A percentile compares a stretch with the other conserved stretches of the same genome.
Evolutionary conservation across 2,888 invertebrate species (phyloP).

Genomic region (Xestia ashworthii): DNA sequence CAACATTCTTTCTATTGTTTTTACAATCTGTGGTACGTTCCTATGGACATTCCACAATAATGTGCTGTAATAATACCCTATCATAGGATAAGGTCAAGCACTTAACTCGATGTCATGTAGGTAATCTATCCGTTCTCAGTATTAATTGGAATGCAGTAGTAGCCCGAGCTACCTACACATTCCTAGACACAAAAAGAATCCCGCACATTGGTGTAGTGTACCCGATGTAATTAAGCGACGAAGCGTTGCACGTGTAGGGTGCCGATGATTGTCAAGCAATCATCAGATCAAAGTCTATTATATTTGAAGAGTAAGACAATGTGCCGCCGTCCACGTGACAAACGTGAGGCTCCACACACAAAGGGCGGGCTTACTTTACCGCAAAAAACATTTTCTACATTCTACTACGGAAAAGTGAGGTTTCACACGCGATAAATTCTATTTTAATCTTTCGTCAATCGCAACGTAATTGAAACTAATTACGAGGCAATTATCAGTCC

Average conservation of each 20-base stretch:
- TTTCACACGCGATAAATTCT: slow-evolving; percentile 88
- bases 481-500: slow-evolving; percentile 77
- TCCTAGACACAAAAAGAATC: slow-evolving; percentile 3
- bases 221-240: slow-evolving; percentile 22
- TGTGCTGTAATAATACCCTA: slow-evolving; percentile 12
- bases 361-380: slow-evolving; percentile 75
- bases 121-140: slow-evolving; percentile 53
- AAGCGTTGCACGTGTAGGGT: slow-evolving; percentile 74
- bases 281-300: slow-evolving; percentile 79
- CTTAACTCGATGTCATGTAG: slow-evolving; percentile 12
- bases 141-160: slow-evolving; percentile 36
- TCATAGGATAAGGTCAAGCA: slow-evolving; percentile 4
- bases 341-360: slow-evolving; percentile 80
- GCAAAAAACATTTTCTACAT: slow-evolving; percentile 85
- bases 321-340: slow-evolving; percentile 81
- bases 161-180: slow-evolving; percentile 4
- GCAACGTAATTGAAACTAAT: slow-evolving; percentile 85
- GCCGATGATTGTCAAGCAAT: slow-evolving; percentile 82
- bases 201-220: neutral
- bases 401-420: slow-evolving; percentile 84
- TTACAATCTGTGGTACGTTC: neutral
- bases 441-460: slow-evolving; percentile 89
- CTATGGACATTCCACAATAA: slow-evolving; percentile 23
- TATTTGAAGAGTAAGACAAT: slow-evolving; percentile 80
- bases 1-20: neutral